Base-by-base conservation (phyloP, 2,888 invertebrate genomes). In the Perithous albicinctus region DNA sequence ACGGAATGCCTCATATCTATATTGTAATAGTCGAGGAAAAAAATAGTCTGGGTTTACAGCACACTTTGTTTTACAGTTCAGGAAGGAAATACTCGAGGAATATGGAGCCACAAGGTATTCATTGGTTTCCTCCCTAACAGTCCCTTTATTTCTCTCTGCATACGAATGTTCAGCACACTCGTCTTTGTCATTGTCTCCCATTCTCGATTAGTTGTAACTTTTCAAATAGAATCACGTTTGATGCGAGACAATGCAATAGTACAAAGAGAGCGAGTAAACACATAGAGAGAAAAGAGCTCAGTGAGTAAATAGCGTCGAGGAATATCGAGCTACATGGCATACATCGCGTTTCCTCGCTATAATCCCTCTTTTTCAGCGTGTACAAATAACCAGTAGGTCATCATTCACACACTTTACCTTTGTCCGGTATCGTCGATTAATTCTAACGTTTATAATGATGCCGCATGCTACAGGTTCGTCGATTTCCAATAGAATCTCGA, bases 111-210 rank as follows among this genome's bases (percentile, higher is more conserved):
- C 26, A 5, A n/a, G 26, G n/a, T 48, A 20, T 48, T n/a, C 29
- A 56, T 56, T 15, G 56, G 1, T 32, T 29, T 56, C 32, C 15
- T 26, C 18, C 0, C 26, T 46, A 32, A n/a, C 41, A 54, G 32
- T 63, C 64, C 20, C 54, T 23, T 12, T 64, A 2, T 51, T 20
- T 46, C 54, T 46, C 54, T 66, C 73, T 18, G 12, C 2, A 3
- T 26, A 20, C 26, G 0, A 41, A 20, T 63, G 23, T 2, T 12
- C n/a, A 23, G 15, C 10, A 12, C n/a, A 26, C 26, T n/a, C 5
- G 12, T 2, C 23, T 26, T 54, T 54, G 26, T 8, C 26, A 8
- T 54, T 54, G 54, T 26, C 54, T 26, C 26, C 7, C 26, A 54
- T 26, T 2, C 2, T 54, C 10, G 12, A 54, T 54, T 54, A 26